Evolutionary conservation across 64 coral and sea anemone species (phyloP).

Genomic region (Catalaphyllia jardinei): DNA sequence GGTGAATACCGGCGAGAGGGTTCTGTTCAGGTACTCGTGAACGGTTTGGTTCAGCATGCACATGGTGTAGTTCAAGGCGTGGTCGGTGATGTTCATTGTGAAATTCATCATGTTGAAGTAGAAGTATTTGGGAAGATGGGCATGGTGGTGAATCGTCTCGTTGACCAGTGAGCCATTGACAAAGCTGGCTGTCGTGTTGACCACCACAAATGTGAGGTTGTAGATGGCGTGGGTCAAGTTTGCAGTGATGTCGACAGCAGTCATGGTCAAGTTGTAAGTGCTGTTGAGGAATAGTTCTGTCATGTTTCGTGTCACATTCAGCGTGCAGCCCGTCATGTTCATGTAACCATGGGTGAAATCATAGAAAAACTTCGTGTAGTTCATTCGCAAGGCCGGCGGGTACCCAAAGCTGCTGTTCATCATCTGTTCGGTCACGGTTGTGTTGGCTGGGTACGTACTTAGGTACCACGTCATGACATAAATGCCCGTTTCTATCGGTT

Average conservation of each 20-base stretch:
- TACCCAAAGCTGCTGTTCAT: neutral
- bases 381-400: neutral
- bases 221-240: slow-evolving; percentile 47
- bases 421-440: slow-evolving; percentile 16
- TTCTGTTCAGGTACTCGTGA: neutral
- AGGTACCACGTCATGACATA: slow-evolving; percentile 16
- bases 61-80: slow-evolving; percentile 30
- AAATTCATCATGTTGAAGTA: slow-evolving; percentile 48
- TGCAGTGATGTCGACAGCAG: slow-evolving; percentile 22
- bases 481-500: neutral
- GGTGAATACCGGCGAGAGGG: slow-evolving; percentile 12
- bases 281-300: slow-evolving; percentile 44
- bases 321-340: slow-evolving; percentile 36
- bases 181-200: slow-evolving; percentile 59
- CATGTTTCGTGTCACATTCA: slow-evolving; percentile 54
- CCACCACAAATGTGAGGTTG: neutral
- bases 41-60: slow-evolving; percentile 45
- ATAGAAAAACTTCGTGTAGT: slow-evolving; percentile 51
- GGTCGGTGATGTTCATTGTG: slow-evolving; percentile 42
- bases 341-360: slow-evolving; percentile 2
- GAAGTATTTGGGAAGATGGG: slow-evolving; percentile 28
- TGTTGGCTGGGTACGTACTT: neutral
- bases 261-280: slow-evolving; percentile 36
- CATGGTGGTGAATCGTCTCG: slow-evolving; percentile 39
- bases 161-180: slow-evolving; percentile 70